A percentile compares a stretch with the other conserved stretches of the same genome.
These are phyloP conservation scores for Enteromius mattozi DNA, from an alignment of 2,797 vertebrate species.

Conservation along the genomic window DNA sequence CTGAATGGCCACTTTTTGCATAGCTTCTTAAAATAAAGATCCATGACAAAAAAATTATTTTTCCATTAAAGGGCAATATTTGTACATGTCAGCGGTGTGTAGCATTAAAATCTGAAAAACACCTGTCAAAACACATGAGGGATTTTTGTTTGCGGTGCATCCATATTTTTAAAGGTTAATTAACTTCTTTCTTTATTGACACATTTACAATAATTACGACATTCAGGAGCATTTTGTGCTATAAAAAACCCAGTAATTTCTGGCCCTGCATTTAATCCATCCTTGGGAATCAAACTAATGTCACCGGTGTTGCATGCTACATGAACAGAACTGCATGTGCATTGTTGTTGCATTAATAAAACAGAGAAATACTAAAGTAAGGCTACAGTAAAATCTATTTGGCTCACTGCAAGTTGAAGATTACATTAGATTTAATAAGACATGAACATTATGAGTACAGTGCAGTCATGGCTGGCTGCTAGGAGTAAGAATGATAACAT, in stretches of 20 bases:
- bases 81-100: too few species aligned
- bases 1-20: neutral
- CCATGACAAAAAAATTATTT: neutral
- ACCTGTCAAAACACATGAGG: too few species aligned
- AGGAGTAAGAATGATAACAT: neutral
- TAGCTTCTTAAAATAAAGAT: neutral
- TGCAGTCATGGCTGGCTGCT: neutral
- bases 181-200: neutral
- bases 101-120: too few species aligned
- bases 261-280: neutral
- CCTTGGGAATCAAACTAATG: neutral
- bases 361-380: too few species aligned
- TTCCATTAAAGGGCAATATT: neutral
- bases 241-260: neutral
- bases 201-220: neutral
- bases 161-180: neutral
- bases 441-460: neutral
- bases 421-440: neutral
- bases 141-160: too few species aligned
- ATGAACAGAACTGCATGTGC: neutral
- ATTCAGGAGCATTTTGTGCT: neutral
- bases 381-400: too few species aligned
- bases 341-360: neutral
- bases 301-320: neutral
- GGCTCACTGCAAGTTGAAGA: too few species aligned